Evolutionary conservation across 2,888 invertebrate genomes (phyloP).

Genomic region (Ypsolopha scabrella): DNA sequence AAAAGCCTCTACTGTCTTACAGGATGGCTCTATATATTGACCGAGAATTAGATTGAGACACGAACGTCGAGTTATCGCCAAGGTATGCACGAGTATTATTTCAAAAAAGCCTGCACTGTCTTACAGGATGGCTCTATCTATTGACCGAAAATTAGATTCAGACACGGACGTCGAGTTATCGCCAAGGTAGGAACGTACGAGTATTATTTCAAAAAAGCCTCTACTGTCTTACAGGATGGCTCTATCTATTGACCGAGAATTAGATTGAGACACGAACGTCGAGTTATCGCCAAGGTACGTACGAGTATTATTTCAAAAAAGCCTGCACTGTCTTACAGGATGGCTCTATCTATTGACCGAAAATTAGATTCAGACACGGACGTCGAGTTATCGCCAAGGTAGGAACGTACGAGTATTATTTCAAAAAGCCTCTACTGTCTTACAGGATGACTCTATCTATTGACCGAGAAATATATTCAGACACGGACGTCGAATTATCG

Average conservation of each 20-base stretch:
- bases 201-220: slow-evolving; percentile 47
- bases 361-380: slow-evolving; percentile 57
- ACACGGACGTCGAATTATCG: slow-evolving; percentile 50
- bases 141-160: slow-evolving; percentile 47
- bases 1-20: slow-evolving; percentile 41
- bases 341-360: slow-evolving; percentile 37
- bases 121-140: slow-evolving; percentile 34
- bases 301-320: too few relatives aligned
- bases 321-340: slow-evolving; percentile 42
- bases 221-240: slow-evolving; percentile 41
- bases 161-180: slow-evolving; percentile 54
- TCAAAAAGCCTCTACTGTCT: slow-evolving; percentile 47
- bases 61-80: slow-evolving; percentile 44
- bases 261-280: slow-evolving; percentile 58
- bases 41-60: slow-evolving; percentile 50
- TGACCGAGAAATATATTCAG: slow-evolving; percentile 47
- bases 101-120: slow-evolving; percentile 47
- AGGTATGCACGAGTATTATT: too few relatives aligned
- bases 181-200: slow-evolving; percentile 10
- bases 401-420: too few relatives aligned
- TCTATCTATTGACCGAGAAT: slow-evolving; percentile 37
- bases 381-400: slow-evolving; percentile 32
- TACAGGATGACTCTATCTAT: slow-evolving; percentile 38
- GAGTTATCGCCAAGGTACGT: slow-evolving; percentile 23
- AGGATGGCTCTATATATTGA: slow-evolving; percentile 41